Evolutionary conservation across 2,888 invertebrate species (phyloP).

Genomic region (Sesamia inferens): DNA sequence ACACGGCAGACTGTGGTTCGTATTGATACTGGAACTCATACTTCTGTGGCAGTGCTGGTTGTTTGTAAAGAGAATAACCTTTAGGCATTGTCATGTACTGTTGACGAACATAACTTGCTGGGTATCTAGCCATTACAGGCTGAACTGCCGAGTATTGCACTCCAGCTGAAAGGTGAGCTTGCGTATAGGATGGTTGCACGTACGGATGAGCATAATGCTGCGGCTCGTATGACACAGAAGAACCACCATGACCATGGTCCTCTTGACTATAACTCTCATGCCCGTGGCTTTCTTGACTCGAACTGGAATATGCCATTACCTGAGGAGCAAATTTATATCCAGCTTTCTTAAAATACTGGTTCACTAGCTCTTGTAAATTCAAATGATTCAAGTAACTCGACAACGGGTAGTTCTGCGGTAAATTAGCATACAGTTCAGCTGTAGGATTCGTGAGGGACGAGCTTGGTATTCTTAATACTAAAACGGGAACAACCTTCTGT

Average conservation of each 20-base stretch:
- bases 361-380: constrained; percentile 89
- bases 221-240: constrained; percentile 69
- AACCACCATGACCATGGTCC: constrained; percentile 47
- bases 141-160: constrained; percentile 87
- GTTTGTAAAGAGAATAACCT: constrained; percentile 77
- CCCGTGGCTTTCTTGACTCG: constrained; percentile 61
- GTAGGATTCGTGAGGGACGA: constrained; percentile 88
- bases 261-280: constrained; percentile 56
- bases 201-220: constrained; percentile 83
- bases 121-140: constrained; percentile 87
- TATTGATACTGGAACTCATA: constrained; percentile 83
- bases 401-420: constrained; percentile 89
- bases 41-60: constrained; percentile 76
- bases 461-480: constrained; percentile 90
- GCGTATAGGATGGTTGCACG: constrained; percentile 83
- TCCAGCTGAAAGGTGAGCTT: constrained; percentile 81
- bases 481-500: constrained; percentile 89
- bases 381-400: constrained; percentile 89
- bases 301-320: constrained; percentile 79
- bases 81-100: constrained; percentile 74
- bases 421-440: constrained; percentile 88
- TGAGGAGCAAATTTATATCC: constrained; percentile 83
- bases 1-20: constrained; percentile 72
- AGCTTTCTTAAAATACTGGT: constrained; percentile 87
- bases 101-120: constrained; percentile 76